Percentiles rank a stretch among this genome's conserved stretches.
Conservation (phyloP, 2,797 vertebrate genomes). For the Neosilurus mollespiculum region DNA sequence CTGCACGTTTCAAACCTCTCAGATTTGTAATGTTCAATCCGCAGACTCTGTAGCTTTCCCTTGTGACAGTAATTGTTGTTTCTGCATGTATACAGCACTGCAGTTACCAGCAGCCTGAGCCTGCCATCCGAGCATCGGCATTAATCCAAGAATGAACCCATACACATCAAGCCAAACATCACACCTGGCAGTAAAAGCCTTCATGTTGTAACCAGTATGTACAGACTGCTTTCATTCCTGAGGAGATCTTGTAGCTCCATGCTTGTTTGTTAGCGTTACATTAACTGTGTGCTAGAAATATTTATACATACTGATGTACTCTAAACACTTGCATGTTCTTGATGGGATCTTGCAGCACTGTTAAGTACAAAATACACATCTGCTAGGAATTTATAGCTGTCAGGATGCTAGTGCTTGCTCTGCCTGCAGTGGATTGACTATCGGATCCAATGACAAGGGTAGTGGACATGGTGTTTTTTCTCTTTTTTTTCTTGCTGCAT, state of each 20-base stretch:
- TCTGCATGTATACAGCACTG: slow-evolving; percentile 24
- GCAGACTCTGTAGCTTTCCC: slow-evolving; percentile 11
- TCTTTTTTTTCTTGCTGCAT: slow-evolving; percentile 29
- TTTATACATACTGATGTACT: slow-evolving; percentile 30
- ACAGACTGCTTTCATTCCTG: slow-evolving; percentile 27
- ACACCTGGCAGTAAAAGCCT: slow-evolving; percentile 42
- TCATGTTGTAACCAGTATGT: slow-evolving; percentile 20
- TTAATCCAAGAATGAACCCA: slow-evolving; percentile 39
- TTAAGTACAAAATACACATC: slow-evolving; percentile 23
- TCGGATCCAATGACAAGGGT: slow-evolving; percentile 29
- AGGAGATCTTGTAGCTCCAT: slow-evolving; percentile 34
- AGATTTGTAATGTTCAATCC: slow-evolving; percentile 14
- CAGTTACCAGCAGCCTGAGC: slow-evolving; percentile 27
- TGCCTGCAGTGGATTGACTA: slow-evolving; percentile 37
- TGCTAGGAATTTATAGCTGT: slow-evolving; percentile 20
- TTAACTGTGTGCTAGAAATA: slow-evolving; percentile 31
- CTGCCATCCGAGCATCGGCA: slow-evolving; percentile 45
- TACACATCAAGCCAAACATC: slow-evolving; percentile 41
- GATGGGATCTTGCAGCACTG: slow-evolving; percentile 31
- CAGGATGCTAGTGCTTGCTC: slow-evolving; percentile 25
- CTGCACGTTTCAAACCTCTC: background rate
- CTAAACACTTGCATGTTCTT: slow-evolving; percentile 31
- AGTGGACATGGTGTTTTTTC: slow-evolving; percentile 4
- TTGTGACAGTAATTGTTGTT: slow-evolving; percentile 31
- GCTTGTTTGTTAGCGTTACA: slow-evolving; percentile 25